Conservation (phyloP, 2,888 invertebrate species). For the Leuctra nigra region DNA sequence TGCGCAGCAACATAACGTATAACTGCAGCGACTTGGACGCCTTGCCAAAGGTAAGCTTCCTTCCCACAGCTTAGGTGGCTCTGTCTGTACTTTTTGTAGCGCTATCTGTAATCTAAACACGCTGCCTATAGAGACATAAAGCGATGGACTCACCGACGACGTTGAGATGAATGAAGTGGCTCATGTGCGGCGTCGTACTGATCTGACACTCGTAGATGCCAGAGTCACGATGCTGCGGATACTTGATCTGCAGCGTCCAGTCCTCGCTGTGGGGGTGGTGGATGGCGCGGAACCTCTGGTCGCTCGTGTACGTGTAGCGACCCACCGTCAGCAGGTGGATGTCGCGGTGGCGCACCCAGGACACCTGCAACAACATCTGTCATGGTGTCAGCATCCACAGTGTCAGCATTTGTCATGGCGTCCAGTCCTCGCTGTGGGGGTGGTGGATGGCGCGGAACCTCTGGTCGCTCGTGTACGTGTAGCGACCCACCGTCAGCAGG, state of each 20-base stretch:
- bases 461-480: slow-evolving; percentile 89
- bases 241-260: slow-evolving; percentile 89
- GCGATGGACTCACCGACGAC: slow-evolving; percentile 85
- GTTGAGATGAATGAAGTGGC: slow-evolving; percentile 83
- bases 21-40: no score
- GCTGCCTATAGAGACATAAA: no score
- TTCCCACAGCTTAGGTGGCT: no score
- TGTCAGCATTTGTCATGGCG: no score
- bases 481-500: slow-evolving; percentile 78
- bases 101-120: no score
- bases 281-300: slow-evolving; percentile 83
- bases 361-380: slow-evolving; percentile 59
- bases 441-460: slow-evolving; percentile 82
- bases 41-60: no score
- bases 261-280: slow-evolving; percentile 72
- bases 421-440: slow-evolving; percentile 75
- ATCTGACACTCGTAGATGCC: slow-evolving; percentile 94
- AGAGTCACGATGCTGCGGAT: slow-evolving; percentile 82
- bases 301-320: slow-evolving; percentile 84
- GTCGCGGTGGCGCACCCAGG: slow-evolving; percentile 87
- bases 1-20: no score
- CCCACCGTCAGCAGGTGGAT: slow-evolving; percentile 86
- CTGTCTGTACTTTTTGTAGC: no score
- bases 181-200: slow-evolving; percentile 87
- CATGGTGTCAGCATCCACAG: slow-evolving; percentile 19